These are phyloP conservation scores for Halichondria panicea DNA, from an alignment of 37 sponge, comb jelly and placozoan species.

Conservation along the genomic window DNA sequence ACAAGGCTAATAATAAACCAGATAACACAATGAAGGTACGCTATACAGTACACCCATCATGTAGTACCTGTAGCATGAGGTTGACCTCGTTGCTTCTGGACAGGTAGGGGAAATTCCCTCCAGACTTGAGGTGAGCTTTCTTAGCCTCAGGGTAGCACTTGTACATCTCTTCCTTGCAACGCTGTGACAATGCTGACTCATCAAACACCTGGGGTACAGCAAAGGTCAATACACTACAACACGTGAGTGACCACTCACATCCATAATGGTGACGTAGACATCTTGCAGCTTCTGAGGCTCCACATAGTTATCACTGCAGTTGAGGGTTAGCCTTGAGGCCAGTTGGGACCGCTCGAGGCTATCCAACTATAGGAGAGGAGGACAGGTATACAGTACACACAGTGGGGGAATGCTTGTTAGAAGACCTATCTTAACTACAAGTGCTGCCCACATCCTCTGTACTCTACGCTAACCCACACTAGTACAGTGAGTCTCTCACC, in stretches of 20 bases:
- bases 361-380: constrained; percentile 67
- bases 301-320: constrained; percentile 80
- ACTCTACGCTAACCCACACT: no score
- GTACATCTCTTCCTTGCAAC: constrained; percentile 94
- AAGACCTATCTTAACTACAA: no score
- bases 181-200: constrained; percentile 78
- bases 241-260: constrained; percentile 62
- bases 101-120: constrained; percentile 97
- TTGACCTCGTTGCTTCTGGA: constrained; percentile 89
- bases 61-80: constrained; percentile 64
- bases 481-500: constrained; percentile 39
- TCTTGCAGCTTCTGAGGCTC: constrained; percentile 89
- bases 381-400: neutral
- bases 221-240: neutral
- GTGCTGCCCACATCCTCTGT: no score
- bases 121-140: constrained; percentile 94
- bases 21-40: neutral
- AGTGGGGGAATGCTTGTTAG: neutral
- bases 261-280: constrained; percentile 91
- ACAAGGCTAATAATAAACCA: no score
- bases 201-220: constrained; percentile 82
- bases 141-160: constrained; percentile 96
- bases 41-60: neutral
- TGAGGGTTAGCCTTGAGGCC: constrained; percentile 90
- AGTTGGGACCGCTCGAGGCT: constrained; percentile 67